Percentiles rank a stretch among this genome's conserved stretches.
phyloP scores from a whole-genome alignment of 2,888 invertebrate species.

The Globia sparganii region DNA sequence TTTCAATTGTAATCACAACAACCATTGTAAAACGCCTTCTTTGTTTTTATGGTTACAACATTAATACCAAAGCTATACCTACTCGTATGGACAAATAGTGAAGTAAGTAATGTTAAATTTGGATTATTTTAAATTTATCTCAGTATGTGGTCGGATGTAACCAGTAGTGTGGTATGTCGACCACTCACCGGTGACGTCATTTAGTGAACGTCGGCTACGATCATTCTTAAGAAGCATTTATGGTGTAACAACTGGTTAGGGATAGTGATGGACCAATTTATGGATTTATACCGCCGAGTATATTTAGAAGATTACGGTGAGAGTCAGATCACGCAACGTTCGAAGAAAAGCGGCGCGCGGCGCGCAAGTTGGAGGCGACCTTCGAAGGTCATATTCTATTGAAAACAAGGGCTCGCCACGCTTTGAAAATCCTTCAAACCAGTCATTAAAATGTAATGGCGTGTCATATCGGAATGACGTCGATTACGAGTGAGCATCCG shows the following conservation, averaged over 20 bases:
- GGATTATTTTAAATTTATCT: slow-evolving; percentile 57
- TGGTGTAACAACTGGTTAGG: slow-evolving; percentile 66
- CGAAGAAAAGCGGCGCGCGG: slow-evolving; percentile 33
- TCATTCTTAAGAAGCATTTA: slow-evolving; percentile 51
- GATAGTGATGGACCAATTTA: slow-evolving; percentile 57
- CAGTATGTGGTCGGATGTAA: slow-evolving; percentile 58
- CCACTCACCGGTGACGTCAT: slow-evolving; percentile 62
- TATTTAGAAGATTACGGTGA: slow-evolving; percentile 44
- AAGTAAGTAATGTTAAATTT: slow-evolving; percentile 45
- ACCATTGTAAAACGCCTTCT: slow-evolving; percentile 34
- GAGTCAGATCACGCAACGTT: slow-evolving; percentile 46
- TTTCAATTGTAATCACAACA: slow-evolving; percentile 34
- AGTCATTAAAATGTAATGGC: slow-evolving; percentile 65
- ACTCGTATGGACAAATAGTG: slow-evolving; percentile 27
- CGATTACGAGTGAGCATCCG: slow-evolving; percentile 59
- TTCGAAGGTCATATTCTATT: slow-evolving; percentile 60
- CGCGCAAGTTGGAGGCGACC: slow-evolving; percentile 46
- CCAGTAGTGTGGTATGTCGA: slow-evolving; percentile 54
- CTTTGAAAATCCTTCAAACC: slow-evolving; percentile 48
- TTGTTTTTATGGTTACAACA: slow-evolving; percentile 20
- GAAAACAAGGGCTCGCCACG: slow-evolving; percentile 36
- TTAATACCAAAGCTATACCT: slow-evolving; percentile 21
- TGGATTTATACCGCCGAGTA: slow-evolving; percentile 41
- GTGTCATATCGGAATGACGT: slow-evolving; percentile 64
- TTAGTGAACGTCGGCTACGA: slow-evolving; percentile 60